phyloP scores from a whole-genome alignment of 2,797 vertebrate species.

The Sus cebifrons region DNA sequence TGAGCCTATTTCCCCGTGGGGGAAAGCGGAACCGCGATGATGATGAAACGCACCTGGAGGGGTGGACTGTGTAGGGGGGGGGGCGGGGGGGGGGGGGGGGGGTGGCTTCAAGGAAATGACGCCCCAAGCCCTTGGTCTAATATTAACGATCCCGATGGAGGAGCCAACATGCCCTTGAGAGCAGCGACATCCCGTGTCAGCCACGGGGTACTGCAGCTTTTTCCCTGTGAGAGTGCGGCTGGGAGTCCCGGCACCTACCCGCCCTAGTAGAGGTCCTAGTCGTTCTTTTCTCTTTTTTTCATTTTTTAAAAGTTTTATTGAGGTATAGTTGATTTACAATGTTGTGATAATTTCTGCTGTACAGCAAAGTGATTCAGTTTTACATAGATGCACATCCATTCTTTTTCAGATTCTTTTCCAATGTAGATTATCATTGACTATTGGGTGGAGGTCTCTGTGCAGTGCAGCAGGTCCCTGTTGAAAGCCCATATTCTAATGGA shows the following conservation, averaged over 20 bases:
- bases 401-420: too few relatives aligned
- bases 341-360: too few relatives aligned
- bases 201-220: not conserved
- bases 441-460: too few relatives aligned
- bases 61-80: not conserved
- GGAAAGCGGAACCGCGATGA: not conserved
- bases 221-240: accelerated
- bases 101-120: too few relatives aligned
- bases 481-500: not conserved
- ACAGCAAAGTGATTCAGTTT: too few relatives aligned
- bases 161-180: not conserved
- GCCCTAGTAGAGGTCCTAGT: not conserved
- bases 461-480: too few relatives aligned
- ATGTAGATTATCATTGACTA: too few relatives aligned
- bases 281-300: too few relatives aligned
- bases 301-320: too few relatives aligned
- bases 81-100: not conserved
- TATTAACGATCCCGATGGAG: accelerated
- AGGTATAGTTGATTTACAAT: too few relatives aligned
- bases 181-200: constrained; percentile 55
- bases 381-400: too few relatives aligned
- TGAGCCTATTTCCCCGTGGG: not conserved
- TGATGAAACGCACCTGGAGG: not conserved
- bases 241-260: not conserved
- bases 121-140: accelerated